Percentiles rank a stretch among this genome's conserved stretches.
phyloP scores from a whole-genome alignment of 2,888 invertebrate genomes.

The Ctenicera cuprea region DNA sequence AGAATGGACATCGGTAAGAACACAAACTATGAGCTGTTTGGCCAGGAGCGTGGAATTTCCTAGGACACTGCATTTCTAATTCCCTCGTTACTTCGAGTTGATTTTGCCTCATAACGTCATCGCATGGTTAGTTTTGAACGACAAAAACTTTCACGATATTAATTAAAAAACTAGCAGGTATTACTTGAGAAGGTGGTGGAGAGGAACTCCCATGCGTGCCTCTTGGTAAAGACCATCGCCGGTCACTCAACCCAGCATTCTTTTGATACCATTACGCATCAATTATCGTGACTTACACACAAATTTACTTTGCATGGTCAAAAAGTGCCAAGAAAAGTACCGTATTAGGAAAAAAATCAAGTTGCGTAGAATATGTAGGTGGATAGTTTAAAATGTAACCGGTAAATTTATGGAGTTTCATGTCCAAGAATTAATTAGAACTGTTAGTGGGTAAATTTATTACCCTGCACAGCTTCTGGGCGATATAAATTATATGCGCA shows the following conservation, averaged over 20 bases:
- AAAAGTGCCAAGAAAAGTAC: conserved; percentile 20
- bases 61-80: conserved; percentile 1
- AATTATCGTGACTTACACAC: conserved; percentile 43
- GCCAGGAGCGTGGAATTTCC: conserved; percentile 8
- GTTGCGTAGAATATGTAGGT: too few species aligned
- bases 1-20: background rate
- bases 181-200: conserved; percentile 1
- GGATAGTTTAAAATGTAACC: too few species aligned
- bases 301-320: conserved; percentile 31
- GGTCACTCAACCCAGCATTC: conserved; percentile 41
- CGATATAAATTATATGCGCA: too few species aligned
- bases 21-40: too few species aligned
- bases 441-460: too few species aligned
- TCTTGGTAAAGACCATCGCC: conserved; percentile 18
- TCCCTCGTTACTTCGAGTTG: background rate
- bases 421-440: too few species aligned
- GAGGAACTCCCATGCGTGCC: conserved; percentile 9
- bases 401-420: too few species aligned
- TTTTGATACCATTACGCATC: conserved; percentile 37
- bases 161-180: background rate
- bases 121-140: background rate
- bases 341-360: background rate
- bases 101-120: background rate
- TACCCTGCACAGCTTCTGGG: too few species aligned
- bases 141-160: conserved; percentile 2